Evolutionary conservation across 35 echinoderm and acorn worm genomes (phyloP), one percentile per base, ranked within the genome.

Genomic region (Apostichopus japonicus): DNA sequence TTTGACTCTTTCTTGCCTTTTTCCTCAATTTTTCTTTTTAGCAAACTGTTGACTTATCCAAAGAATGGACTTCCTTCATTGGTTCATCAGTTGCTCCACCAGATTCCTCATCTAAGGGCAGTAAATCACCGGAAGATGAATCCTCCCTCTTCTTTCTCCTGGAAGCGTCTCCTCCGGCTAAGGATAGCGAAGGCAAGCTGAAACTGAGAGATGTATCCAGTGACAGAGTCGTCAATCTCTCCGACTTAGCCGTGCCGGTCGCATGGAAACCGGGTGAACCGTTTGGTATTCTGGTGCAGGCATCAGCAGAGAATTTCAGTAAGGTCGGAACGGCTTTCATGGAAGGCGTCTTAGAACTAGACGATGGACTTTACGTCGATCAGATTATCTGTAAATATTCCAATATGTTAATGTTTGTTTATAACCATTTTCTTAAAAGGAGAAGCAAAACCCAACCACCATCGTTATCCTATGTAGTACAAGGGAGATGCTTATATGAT

Each of bases 1-100:
- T 33, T 25, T 83, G 33, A 53, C 24, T 83, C 24, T 83, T 52
- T 33, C 54, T 6, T 10, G 17, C 70, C 54, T 33, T 53, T 84
- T 19, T 15, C 51, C 58, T 33, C 57, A 0, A 44, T 90, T 51
- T 44, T 44, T 44, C 1, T 79, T 77, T 76, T 27, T 92, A 98
- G 97, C 97, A 98, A 96, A 92, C 65, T 33, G 97, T 96, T 1
- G 88, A 98, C 65, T 80, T 98, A n/a, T 91, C 93, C 2, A 83
- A 98, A 55, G 97, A 98, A 10, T 98, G 97, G 97, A 98, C 97
- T 14, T 96, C 95, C 1, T 98, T 98, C 91, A 96, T 98, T 67
- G 97, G 97, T 10, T 93, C 93, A 1, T 59, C 88, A 8, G 71
- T 83, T 6, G 79, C 95, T 14, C n/a, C 86, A 54, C 53, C 77